Base-by-base conservation (phyloP, 2,797 vertebrate genomes). In the Pristis pectinata region DNA sequence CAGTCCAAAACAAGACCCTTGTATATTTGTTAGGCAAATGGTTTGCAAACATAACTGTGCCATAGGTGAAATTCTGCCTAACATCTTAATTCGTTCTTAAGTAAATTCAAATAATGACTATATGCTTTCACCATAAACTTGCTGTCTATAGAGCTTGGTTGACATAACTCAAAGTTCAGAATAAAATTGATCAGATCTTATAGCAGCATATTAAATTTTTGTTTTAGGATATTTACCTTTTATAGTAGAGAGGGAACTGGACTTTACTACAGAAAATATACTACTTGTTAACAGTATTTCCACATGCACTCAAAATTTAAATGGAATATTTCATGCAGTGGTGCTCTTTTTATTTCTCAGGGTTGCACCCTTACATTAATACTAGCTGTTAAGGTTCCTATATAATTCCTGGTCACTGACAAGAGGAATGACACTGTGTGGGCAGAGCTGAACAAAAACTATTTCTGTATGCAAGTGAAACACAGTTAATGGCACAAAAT, bases 401-500 rank as follows among this genome's bases (percentile, higher is more conserved):
- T 61, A 91, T 64, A 61, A 64, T 17, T 67, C 59, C 19, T 67
- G 59, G 59, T 91, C 87, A 91, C 53, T 59, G 11, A 87, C 87
- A 64, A 67, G 59, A 41, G 19, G 59, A 64, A 91, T 91, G 87
- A 41, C n/a, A 64, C 7, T 24, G 19, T 22, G 79, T 91, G 85
- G 85, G 30, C 30, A 89, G 6, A 64, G 59, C 87, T 64, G 59
- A 67, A 91, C 59, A 91, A 61, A 91, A 64, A 91, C 19, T 24
- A 91, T 91, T 91, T 91, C n/a, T 64, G 19, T 91, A 64, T 91
- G 87, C 17, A 64, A 67, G 64, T 64, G 87, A 64, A 64, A 24
- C 59, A 64, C 7, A 24, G n/a, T 67, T 91, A 67, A 91, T 64
- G 59, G 7, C 34, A 64, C 7, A 41, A 64, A 64, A 91, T 22